Evolutionary conservation across 1,140 invertebrate species (phyloP), one percentile per base, ranked within the genome.

Genomic region (Bombus sylvicola): DNA sequence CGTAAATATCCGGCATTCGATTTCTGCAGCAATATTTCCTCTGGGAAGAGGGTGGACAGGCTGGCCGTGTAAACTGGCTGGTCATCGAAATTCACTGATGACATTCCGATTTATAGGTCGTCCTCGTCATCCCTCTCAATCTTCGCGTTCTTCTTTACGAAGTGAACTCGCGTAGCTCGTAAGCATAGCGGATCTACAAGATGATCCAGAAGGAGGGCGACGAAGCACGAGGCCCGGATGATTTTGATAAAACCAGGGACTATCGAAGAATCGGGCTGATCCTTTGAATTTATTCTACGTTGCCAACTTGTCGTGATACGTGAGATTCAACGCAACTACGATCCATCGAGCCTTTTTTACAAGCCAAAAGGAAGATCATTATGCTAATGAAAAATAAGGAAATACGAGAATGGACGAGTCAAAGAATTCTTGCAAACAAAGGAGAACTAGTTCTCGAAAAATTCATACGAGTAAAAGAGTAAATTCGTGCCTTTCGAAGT

Each of bases 101-200:
- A 72, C 57, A 80, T 80, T 53, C 72, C 87, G 84, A 64, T 89
- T 89, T 89, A 89, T 87, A 87, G 84, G 79, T 89, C 79, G 84
- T 12, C 28, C 47, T 18, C 34, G 87, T 89, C 87, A 71, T 18
- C 57, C 28, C 43, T 12, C 31, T 53, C 74, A 64, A 79, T 68
- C 31, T 22, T 18, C 37, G 25, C 25, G 8, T 53, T 18, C 4
- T 34, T 83, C 78, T 88, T 86, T 89, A 88, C 64, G 78, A 82
- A 3, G 59, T 25, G 37, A 69, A 53, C 28, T 64, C 85, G 22
- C 31, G 80, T 43, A 59, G 47, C 41, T 64, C 74, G 41, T 18
- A 74, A 66, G 25, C 47, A 39, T n/a, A 28, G 25, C 41, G 62
- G 59, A 57, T 77, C 41, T 39, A 18, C 37, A 1, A 43, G 62